Conservation (phyloP, 2,113 vertebrate genomes). For the Tapirus terrestris region DNA sequence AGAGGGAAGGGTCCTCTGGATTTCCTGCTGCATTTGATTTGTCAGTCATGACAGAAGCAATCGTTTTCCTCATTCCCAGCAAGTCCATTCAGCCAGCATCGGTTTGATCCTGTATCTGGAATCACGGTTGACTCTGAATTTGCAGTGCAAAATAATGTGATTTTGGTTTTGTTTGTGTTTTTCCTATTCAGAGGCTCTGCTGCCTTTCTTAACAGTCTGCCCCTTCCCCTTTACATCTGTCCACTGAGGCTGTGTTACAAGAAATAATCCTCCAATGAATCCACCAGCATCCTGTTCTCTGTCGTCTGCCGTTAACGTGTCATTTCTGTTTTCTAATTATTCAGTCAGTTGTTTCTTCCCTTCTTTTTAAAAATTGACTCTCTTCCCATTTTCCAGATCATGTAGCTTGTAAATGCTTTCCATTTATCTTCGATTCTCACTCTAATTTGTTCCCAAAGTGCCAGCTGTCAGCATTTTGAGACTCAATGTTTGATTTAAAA, state of each 20-base stretch:
- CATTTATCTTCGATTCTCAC: slow-evolving; percentile 35
- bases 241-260: not conserved
- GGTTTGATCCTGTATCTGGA: not conserved
- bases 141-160: not conserved
- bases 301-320: not conserved
- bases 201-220: not conserved
- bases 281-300: not conserved
- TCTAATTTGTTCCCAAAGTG: slow-evolving; percentile 73
- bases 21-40: not conserved
- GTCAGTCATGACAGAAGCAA: not conserved
- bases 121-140: not conserved
- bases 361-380: not conserved
- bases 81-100: not conserved
- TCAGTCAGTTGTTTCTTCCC: slow-evolving; percentile 51
- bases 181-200: not conserved
- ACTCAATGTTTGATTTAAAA: slow-evolving; percentile 59
- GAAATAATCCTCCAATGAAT: not conserved
- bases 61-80: not conserved
- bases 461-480: slow-evolving; percentile 63
- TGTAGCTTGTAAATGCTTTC: slow-evolving; percentile 69
- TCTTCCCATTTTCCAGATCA: slow-evolving; percentile 74
- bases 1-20: not conserved
- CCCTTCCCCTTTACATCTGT: not conserved
- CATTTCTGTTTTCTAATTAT: slow-evolving; percentile 52
- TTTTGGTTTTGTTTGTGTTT: not conserved